phyloP scores from a whole-genome alignment of 2,113 vertebrate species.

The Bubo blakistoni region DNA sequence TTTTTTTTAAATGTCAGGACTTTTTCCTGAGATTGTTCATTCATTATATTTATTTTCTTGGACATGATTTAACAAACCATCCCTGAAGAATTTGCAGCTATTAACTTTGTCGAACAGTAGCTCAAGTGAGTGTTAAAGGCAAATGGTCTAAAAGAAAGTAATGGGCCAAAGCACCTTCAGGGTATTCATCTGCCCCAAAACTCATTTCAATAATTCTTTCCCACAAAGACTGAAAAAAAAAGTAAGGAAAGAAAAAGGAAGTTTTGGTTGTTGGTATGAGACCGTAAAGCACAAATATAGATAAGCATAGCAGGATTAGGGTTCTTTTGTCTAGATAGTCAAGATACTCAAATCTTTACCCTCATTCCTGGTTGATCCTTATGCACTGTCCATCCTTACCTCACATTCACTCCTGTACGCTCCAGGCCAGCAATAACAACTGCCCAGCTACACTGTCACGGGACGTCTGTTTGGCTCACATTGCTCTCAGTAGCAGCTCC shows the following conservation, averaged over 20 bases:
- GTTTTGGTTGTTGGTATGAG: not conserved
- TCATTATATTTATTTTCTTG: slow-evolving; percentile 80
- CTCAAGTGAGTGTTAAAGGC: slow-evolving; percentile 70
- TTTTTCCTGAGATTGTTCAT: slow-evolving; percentile 75
- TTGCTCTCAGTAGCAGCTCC: not conserved
- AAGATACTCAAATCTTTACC: not conserved
- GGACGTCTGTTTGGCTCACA: not conserved
- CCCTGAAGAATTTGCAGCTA: slow-evolving; percentile 68
- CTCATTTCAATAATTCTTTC: slow-evolving; percentile 49
- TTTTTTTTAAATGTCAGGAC: slow-evolving; percentile 65
- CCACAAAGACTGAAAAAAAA: not conserved
- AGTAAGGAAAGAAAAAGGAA: not conserved
- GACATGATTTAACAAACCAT: slow-evolving; percentile 73
- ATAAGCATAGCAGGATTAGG: not conserved
- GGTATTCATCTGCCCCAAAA: slow-evolving; percentile 46
- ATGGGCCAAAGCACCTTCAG: slow-evolving; percentile 14
- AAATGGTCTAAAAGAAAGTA: slow-evolving; percentile 66
- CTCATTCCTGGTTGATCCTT: not conserved
- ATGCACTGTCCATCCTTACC: not conserved
- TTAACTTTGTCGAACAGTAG: slow-evolving; percentile 61
- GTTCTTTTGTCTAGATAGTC: not conserved
- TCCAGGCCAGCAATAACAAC: not conserved
- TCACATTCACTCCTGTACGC: not conserved
- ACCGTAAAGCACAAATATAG: not conserved
- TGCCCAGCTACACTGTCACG: not conserved